Evolutionary conservation across 2,113 vertebrate species (phyloP).

Genomic region (Numenius arquata): DNA sequence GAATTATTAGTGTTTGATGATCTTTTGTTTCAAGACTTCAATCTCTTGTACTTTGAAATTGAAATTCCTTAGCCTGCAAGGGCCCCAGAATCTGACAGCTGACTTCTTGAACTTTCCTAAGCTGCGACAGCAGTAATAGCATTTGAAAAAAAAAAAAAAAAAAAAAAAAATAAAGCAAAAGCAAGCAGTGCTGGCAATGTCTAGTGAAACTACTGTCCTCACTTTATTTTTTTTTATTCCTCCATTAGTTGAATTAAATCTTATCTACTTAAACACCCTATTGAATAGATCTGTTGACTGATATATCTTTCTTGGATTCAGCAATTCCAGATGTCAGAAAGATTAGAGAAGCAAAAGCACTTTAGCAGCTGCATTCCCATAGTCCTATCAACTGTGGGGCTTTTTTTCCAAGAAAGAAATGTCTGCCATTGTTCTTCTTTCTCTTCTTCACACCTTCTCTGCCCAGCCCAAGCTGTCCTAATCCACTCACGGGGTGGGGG

Average conservation of each 20-base stretch:
- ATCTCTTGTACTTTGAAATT: slow-evolving; percentile 75
- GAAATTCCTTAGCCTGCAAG: slow-evolving; percentile 71
- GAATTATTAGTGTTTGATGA: slow-evolving; percentile 71
- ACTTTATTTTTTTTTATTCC: neutral
- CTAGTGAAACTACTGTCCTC: neutral
- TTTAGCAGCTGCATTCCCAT: neutral
- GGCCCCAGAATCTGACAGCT: slow-evolving; percentile 56
- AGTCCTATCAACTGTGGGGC: neutral
- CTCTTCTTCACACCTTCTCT: neutral
- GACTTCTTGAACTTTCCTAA: slow-evolving; percentile 72
- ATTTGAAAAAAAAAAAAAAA: neutral
- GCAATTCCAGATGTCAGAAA: neutral
- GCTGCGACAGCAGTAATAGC: slow-evolving; percentile 27
- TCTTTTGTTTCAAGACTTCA: slow-evolving; percentile 73
- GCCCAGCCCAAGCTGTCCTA: neutral
- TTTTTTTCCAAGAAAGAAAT: neutral
- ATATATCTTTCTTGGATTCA: neutral
- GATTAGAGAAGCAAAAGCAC: neutral
- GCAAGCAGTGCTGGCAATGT: neutral
- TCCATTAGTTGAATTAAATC: slow-evolving; percentile 23
- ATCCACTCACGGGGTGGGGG: neutral
- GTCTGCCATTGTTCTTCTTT: neutral
- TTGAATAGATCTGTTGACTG: neutral
- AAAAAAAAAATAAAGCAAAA: no score
- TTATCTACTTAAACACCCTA: neutral